These are phyloP conservation scores for Tachina fera DNA, from an alignment of 2,888 invertebrate species.

Conservation along the genomic window DNA sequence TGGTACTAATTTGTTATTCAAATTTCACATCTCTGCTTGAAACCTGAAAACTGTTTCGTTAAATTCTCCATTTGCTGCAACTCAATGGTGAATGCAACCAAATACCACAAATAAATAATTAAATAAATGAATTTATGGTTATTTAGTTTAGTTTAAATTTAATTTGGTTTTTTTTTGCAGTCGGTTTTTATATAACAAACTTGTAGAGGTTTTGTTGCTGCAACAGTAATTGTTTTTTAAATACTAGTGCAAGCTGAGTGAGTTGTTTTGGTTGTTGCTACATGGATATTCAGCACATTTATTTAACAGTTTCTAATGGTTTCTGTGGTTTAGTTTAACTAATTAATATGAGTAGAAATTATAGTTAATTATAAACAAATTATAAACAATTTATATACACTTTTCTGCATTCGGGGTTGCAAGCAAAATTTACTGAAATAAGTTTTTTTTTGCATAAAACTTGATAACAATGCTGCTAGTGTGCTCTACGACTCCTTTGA, in stretches of 20 bases:
- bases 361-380: conserved; percentile 58
- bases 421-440: neutral
- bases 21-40: neutral
- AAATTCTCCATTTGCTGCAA: conserved; percentile 14
- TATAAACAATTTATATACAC: conserved; percentile 37
- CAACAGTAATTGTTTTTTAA: conserved; percentile 28
- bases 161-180: neutral
- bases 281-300: conserved; percentile 15
- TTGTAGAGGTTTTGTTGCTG: conserved; percentile 11
- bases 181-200: conserved; percentile 11
- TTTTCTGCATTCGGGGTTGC: neutral
- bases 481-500: conserved; percentile 44
- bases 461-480: neutral
- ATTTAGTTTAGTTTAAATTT: conserved; percentile 51
- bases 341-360: conserved; percentile 61
- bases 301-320: conserved; percentile 59
- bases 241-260: neutral
- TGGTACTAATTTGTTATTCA: conserved; percentile 1
- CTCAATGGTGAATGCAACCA: conserved; percentile 36
- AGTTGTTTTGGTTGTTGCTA: neutral
- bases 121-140: conserved; percentile 60
- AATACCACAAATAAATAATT: conserved; percentile 64
- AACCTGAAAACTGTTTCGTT: neutral
- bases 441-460: conserved; percentile 22
- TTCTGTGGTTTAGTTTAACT: conserved; percentile 61